A percentile compares a stretch with the other conserved stretches of the same genome.
Conservation (phyloP, 2,888 invertebrate genomes). For the Ectemnius lituratus region DNA sequence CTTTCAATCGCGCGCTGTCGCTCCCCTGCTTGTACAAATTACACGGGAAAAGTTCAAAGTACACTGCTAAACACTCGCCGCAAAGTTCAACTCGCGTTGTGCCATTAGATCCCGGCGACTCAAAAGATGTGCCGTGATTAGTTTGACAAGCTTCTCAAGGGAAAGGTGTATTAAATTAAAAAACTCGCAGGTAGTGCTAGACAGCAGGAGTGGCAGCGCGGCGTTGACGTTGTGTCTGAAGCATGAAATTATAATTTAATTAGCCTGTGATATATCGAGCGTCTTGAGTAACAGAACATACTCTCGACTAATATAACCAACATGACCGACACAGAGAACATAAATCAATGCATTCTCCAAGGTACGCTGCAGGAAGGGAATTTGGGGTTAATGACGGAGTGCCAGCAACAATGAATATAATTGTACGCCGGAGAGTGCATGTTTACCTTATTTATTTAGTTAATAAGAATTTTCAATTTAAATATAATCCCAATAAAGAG, state of each 20-base stretch:
- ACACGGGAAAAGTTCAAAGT: background rate
- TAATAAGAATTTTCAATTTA: too few relatives aligned
- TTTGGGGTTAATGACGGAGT: constrained; percentile 35
- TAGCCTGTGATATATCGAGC: background rate
- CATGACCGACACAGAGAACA: constrained; percentile 16
- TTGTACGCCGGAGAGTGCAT: too few relatives aligned
- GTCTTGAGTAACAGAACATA: background rate
- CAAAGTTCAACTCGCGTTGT: background rate
- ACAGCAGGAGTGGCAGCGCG: background rate
- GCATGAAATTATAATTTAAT: background rate
- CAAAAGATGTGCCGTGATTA: too few relatives aligned
- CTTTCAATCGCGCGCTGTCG: too few relatives aligned
- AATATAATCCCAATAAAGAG: too few relatives aligned
- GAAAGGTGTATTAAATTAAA: too few relatives aligned
- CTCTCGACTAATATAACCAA: constrained; percentile 10
- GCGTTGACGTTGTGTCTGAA: background rate
- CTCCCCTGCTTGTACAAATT: background rate
- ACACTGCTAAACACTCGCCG: background rate
- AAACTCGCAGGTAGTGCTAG: too few relatives aligned
- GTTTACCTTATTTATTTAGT: too few relatives aligned
- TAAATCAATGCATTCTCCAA: constrained; percentile 36
- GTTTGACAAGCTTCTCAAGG: too few relatives aligned
- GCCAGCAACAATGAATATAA: background rate
- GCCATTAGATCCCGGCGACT: too few relatives aligned
- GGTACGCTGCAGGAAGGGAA: constrained; percentile 8